Percentiles rank a stretch among this genome's conserved stretches.
These are phyloP conservation scores for Tenthredo distinguenda DNA, from an alignment of 2,888 invertebrate species.

Conservation along the genomic window DNA sequence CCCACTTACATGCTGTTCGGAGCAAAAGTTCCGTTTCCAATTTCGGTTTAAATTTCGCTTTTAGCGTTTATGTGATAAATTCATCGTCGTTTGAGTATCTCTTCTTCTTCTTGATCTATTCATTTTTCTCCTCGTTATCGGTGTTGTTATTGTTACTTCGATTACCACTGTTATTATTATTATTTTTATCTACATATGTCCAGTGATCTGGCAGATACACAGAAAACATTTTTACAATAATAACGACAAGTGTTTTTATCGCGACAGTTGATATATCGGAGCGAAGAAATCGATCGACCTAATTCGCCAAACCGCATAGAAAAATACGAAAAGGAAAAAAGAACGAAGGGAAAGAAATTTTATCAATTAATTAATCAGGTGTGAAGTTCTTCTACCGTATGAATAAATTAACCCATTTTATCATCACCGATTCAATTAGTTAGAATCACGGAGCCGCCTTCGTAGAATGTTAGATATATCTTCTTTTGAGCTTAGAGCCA, in stretches of 20 bases:
- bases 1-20: neutral
- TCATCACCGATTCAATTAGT: neutral
- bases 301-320: neutral
- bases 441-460: neutral
- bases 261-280: neutral
- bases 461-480: neutral
- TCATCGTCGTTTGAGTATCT: neutral
- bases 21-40: conserved; percentile 8
- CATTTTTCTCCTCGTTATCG: neutral
- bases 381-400: neutral
- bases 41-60: neutral
- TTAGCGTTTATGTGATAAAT: neutral
- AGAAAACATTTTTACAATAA: neutral
- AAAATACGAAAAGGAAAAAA: neutral
- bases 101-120: neutral
- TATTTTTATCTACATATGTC: neutral
- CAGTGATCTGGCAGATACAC: neutral
- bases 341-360: neutral
- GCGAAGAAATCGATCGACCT: neutral
- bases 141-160: neutral
- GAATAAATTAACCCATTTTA: neutral
- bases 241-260: neutral
- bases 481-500: neutral
- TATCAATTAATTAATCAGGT: neutral
- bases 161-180: neutral